Evolutionary conservation across 2,113 vertebrate species (phyloP).

Genomic region (Lichenostomus cassidix): DNA sequence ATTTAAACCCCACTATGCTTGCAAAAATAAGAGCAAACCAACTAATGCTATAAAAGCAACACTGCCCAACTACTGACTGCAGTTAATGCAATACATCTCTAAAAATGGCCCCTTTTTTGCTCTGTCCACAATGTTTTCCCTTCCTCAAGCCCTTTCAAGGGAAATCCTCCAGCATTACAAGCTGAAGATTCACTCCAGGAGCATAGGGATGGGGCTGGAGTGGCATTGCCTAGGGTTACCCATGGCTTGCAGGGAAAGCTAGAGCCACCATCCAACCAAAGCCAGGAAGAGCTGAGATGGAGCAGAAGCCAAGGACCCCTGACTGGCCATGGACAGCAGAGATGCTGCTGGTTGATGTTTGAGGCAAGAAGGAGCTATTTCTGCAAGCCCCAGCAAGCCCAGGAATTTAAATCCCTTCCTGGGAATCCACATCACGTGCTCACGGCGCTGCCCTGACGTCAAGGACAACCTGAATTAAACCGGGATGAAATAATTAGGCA

Average conservation of each 20-base stretch:
- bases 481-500: conserved; percentile 35
- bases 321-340: fast-evolving
- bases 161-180: background rate
- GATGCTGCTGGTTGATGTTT: background rate
- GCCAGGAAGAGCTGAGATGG: background rate
- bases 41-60: background rate
- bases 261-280: background rate
- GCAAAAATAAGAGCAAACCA: background rate
- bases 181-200: background rate
- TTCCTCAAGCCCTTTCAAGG: background rate
- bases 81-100: background rate
- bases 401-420: background rate
- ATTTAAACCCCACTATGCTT: background rate
- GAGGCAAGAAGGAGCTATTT: background rate
- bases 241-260: background rate
- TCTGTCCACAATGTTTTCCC: background rate
- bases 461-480: conserved; percentile 8
- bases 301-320: background rate
- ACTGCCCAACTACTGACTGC: fast-evolving
- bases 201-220: background rate
- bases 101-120: background rate
- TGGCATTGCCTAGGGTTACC: background rate
- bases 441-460: background rate
- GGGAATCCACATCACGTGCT: background rate
- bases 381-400: background rate